These are phyloP conservation scores for Drosophila pandora DNA, from an alignment of 1,140 invertebrate species.

Conservation along the genomic window DNA sequence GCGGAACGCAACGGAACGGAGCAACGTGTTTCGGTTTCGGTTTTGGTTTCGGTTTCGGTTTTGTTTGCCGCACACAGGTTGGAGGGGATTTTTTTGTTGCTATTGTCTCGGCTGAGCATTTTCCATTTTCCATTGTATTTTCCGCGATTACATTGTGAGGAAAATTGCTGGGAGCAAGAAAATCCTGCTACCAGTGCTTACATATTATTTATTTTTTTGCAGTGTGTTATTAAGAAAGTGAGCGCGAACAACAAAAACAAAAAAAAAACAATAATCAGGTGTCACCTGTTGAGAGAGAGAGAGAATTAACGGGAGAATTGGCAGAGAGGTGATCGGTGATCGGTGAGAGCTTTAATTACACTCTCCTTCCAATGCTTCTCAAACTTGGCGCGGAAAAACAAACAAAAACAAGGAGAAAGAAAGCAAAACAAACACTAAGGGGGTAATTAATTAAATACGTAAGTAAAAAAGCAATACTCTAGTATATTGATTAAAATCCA, in stretches of 20 bases:
- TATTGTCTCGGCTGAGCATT: constrained; percentile 12
- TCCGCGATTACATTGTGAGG: constrained; percentile 11
- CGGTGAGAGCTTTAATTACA: not conserved
- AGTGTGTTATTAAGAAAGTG: constrained; percentile 12
- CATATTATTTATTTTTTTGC: constrained; percentile 18
- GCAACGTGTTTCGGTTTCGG: constrained; percentile 42
- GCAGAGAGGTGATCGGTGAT: not conserved
- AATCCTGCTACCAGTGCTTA: not conserved
- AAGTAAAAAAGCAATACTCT: constrained; percentile 20
- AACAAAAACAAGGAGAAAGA: constrained; percentile 17
- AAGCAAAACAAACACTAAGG: constrained; percentile 16
- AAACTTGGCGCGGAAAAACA: constrained; percentile 32
- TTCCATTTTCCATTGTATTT: constrained; percentile 8
- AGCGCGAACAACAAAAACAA: not conserved
- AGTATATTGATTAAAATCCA: constrained; percentile 10
- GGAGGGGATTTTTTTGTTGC: constrained; percentile 1
- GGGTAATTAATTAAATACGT: constrained; percentile 44
- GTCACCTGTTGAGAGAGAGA: constrained; percentile 25
- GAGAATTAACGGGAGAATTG: not conserved
- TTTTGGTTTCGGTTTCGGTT: constrained; percentile 35
- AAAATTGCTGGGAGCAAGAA: not conserved
- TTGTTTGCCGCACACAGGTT: constrained; percentile 44
- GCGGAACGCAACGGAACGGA: not conserved
- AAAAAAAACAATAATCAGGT: constrained; percentile 19
- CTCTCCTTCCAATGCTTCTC: constrained; percentile 37